Evolutionary conservation across 1,140 invertebrate genomes (phyloP).

Genomic region (Whitmania pigra): DNA sequence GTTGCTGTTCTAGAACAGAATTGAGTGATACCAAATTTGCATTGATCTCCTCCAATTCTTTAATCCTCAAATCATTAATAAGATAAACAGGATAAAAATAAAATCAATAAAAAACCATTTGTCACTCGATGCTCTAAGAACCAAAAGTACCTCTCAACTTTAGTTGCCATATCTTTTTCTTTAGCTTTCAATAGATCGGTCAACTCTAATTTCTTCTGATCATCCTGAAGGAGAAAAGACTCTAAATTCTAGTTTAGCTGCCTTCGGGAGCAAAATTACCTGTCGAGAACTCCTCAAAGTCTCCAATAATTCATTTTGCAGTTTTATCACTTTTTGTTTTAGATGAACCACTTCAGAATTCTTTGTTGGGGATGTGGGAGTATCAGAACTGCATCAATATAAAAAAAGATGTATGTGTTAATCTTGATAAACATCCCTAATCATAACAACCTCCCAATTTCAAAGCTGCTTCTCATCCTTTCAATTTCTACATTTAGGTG

Average conservation of each 20-base stretch:
- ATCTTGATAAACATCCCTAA: no score
- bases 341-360: background rate
- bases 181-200: background rate
- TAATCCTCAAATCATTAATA: no score
- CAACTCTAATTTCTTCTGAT: background rate
- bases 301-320: constrained; percentile 8
- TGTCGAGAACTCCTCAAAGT: background rate
- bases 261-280: background rate
- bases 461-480: background rate
- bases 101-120: no score
- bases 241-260: background rate
- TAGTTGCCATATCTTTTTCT: background rate
- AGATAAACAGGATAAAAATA: no score
- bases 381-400: constrained; percentile 2
- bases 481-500: background rate
- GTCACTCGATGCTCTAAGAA: background rate
- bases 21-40: no score
- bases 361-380: background rate
- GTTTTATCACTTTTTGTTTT: background rate
- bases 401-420: background rate
- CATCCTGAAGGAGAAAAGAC: background rate
- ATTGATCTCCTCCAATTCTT: no score
- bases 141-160: constrained; percentile 1
- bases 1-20: no score
- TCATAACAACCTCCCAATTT: background rate